These are phyloP conservation scores for Petrolisthes manimaculis DNA, from an alignment of 2,888 invertebrate genomes.

Conservation along the genomic window DNA sequence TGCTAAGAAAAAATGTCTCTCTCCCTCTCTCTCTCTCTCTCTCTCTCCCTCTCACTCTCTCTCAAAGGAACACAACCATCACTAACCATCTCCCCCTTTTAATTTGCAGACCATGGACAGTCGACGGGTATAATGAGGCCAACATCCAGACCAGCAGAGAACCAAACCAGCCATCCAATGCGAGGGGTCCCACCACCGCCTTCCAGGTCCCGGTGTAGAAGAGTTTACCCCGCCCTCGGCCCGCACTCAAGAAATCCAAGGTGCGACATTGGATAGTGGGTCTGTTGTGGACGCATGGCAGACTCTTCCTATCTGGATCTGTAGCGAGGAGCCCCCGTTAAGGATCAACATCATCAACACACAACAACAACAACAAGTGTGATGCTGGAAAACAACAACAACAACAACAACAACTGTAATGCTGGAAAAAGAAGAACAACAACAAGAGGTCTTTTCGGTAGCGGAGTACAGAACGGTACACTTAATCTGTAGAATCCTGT, in stretches of 20 bases:
- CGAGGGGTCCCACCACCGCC: background rate
- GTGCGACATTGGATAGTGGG: conserved; percentile 18
- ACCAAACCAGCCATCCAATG: background rate
- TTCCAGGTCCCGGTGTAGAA: conserved; percentile 3
- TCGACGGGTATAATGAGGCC: background rate
- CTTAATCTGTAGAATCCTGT: background rate
- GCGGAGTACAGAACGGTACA: background rate
- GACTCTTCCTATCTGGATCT: no score
- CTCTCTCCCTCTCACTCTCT: no score
- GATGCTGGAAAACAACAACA: background rate
- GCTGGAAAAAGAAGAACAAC: no score
- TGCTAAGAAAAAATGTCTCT: no score
- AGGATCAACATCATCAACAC: background rate
- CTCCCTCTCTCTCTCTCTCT: no score
- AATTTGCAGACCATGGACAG: background rate
- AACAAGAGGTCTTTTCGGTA: background rate
- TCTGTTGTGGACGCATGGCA: background rate
- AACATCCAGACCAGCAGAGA: background rate
- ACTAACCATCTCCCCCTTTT: no score
- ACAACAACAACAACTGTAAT: no score
- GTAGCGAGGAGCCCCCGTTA: no score
- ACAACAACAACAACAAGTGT: background rate
- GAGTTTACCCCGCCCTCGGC: background rate
- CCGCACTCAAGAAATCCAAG: conserved; percentile 7
- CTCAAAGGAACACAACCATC: no score